Percentiles rank a stretch among this genome's conserved stretches.
These are phyloP conservation scores for Altica lythri DNA, from an alignment of 2,888 invertebrate species.

Conservation along the genomic window DNA sequence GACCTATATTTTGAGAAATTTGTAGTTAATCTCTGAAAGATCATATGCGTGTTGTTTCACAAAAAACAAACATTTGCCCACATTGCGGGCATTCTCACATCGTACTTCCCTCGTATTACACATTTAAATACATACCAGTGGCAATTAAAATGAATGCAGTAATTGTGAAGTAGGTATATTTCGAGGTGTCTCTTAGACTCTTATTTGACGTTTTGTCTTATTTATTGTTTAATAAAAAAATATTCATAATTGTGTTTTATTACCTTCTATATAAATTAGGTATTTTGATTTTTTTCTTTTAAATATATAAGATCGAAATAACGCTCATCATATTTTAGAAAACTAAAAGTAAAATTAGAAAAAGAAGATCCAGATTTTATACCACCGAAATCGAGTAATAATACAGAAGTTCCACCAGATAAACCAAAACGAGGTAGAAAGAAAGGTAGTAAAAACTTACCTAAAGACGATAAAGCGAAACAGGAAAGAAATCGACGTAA, in stretches of 20 bases:
- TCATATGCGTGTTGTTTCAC: too few relatives aligned
- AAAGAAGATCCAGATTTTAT: too few relatives aligned
- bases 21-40: too few relatives aligned
- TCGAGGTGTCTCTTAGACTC: too few relatives aligned
- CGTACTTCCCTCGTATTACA: conserved; percentile 43
- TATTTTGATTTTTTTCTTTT: conserved; percentile 1
- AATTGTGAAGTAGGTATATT: too few relatives aligned
- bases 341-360: conserved; percentile 17
- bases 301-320: conserved; percentile 6
- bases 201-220: too few relatives aligned
- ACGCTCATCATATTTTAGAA: conserved; percentile 23
- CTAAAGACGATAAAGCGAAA: conserved; percentile 23
- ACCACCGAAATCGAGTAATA: background rate
- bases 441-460: conserved; percentile 25
- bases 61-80: too few relatives aligned
- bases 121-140: conserved; percentile 40
- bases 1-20: too few relatives aligned
- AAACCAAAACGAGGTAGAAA: conserved; percentile 16
- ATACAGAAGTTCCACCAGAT: background rate
- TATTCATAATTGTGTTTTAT: background rate
- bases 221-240: background rate
- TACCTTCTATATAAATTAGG: background rate
- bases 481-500: conserved; percentile 28
- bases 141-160: too few relatives aligned
- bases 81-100: conserved; percentile 47